Conservation (phyloP, 2,797 vertebrate genomes). For the Sebastes trivittatus region DNA sequence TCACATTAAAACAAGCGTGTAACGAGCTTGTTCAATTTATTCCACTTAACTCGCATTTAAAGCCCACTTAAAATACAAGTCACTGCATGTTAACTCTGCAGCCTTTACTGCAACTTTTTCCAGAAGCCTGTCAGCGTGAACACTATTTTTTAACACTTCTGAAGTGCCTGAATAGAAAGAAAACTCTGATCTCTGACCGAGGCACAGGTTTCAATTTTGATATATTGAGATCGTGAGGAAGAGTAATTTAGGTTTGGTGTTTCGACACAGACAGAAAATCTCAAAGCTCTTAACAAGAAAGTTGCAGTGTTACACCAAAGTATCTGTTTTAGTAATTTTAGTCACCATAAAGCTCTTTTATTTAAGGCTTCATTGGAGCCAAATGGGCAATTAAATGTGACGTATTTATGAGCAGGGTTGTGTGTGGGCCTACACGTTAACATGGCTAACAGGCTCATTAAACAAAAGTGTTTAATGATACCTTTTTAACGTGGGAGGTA, state of each 20-base stretch:
- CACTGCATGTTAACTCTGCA: neutral
- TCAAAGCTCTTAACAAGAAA: neutral
- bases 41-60: constrained; percentile 56
- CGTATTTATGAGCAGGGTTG: constrained; percentile 40
- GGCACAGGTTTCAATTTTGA: neutral
- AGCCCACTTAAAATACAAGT: constrained; percentile 35
- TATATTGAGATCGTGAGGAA: neutral
- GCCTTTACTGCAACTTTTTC: constrained; percentile 4
- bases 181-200: neutral
- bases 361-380: constrained; percentile 42
- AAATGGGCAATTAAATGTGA: constrained; percentile 55
- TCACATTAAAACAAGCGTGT: constrained; percentile 50
- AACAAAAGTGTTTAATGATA: constrained; percentile 66
- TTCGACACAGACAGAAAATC: neutral
- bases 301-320: neutral
- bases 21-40: constrained; percentile 63
- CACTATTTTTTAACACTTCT: neutral
- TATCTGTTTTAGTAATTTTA: neutral
- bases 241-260: neutral
- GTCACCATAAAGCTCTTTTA: constrained; percentile 3
- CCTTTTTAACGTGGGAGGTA: constrained; percentile 53
- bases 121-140: neutral
- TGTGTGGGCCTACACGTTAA: constrained; percentile 51
- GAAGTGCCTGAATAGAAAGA: neutral
- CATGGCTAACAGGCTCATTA: constrained; percentile 68